These are phyloP conservation scores for Scarus forsteni DNA, from an alignment of 2,797 vertebrate genomes.

Conservation along the genomic window DNA sequence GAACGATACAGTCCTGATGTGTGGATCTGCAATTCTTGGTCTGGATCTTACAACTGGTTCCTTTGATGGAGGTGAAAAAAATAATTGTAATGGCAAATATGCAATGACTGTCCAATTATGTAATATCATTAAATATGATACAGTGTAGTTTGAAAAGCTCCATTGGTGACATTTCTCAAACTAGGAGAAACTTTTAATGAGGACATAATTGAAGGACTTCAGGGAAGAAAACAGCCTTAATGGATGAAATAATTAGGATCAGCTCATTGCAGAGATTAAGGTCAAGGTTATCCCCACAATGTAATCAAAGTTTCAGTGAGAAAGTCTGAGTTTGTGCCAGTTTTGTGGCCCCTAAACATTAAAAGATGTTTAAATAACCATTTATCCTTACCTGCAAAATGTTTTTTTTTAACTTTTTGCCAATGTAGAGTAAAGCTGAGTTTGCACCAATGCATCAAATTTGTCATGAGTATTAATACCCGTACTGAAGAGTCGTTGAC, in stretches of 20 bases:
- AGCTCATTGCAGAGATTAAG: not conserved
- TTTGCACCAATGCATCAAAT: too few species aligned
- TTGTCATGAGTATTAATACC: too few species aligned
- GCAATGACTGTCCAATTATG: not conserved
- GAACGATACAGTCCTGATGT: constrained; percentile 79
- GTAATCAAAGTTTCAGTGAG: not conserved
- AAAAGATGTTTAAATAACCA: too few species aligned
- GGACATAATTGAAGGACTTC: not conserved
- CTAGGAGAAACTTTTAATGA: constrained; percentile 9
- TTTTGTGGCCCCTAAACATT: too few species aligned
- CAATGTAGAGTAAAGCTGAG: too few species aligned
- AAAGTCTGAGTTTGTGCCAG: too few species aligned
- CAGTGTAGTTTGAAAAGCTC: not conserved
- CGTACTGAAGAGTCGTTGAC: too few species aligned
- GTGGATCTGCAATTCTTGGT: constrained; percentile 84
- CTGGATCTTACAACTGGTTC: constrained; percentile 72
- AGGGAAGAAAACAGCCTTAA: constrained; percentile 2
- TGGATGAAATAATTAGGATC: not conserved
- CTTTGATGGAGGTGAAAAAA: constrained; percentile 42
- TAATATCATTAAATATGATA: not conserved
- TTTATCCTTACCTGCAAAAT: too few species aligned
- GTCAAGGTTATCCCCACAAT: not conserved
- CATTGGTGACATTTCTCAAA: constrained; percentile 8
- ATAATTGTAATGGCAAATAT: not conserved
- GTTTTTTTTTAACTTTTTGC: too few species aligned